Base-by-base conservation (phyloP, 2,888 invertebrate species). In the Chrysina gloriosa region DNA sequence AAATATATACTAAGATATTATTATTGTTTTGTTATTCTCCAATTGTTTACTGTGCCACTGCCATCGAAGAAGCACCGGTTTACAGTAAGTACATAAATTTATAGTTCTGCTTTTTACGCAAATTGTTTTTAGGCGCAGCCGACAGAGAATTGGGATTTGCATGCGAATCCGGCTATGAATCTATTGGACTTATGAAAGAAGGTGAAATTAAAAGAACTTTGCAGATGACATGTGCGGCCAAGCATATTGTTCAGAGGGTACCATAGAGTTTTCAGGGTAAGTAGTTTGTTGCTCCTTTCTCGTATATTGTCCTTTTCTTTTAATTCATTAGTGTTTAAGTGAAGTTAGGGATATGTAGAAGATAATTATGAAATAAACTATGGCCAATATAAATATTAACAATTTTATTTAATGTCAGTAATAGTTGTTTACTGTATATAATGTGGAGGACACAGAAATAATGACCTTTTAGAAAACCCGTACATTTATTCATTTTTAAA, bases 121-220 rank as follows among this genome's bases (percentile, higher is more conserved):
- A n/a, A n/a, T n/a, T n/a, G n/a, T n/a, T n/a, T n/a, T 42, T 61
- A 61, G 58, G 58, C 19, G 25, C 42, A 9, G 45, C 42, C 25
- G 42, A 61, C 27, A 61, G 27, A 42, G 58, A 42, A 27, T 27
- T 42, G 25, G 58, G 58, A 7, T 61, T 29, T 9, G 58, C 58
- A n/a, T 61, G 58, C 9, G 23, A 61, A n/a, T 61, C 58, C 16
- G 58, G 42, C 0, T 61, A 61, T 14, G 42, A 61, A 3, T 14
- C 58, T 7, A 45, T 61, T 5, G 58, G 42, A 14, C 27, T 61
- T 3, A 61, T 61, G 58, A 61, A 61, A 39, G 58, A 61, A 3
- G 58, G 58, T 2, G 58, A 61, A n/a, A 9, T 61, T 16, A 61
- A 16, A 61, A 45, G 14, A 61, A 61, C 45, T 27, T 16, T n/a